Conservation (phyloP, 2,888 invertebrate species). For the Hermaeophaga mercurialis region DNA sequence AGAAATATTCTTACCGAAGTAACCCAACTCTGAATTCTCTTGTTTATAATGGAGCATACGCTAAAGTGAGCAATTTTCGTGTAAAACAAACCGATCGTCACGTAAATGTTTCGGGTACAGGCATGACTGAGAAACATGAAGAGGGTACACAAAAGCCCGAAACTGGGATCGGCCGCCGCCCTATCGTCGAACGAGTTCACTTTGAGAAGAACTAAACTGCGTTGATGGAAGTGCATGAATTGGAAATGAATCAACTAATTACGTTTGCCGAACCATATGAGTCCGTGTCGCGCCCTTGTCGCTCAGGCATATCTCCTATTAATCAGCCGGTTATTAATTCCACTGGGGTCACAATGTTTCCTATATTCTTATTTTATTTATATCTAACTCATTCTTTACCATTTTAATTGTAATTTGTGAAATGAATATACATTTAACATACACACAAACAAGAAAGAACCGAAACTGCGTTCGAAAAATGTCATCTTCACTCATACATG, state of each 20-base stretch:
- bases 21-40: background rate
- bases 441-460: no score
- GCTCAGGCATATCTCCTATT: slow-evolving; percentile 55
- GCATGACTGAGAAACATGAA: background rate
- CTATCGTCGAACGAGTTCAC: slow-evolving; percentile 22
- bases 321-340: slow-evolving; percentile 33
- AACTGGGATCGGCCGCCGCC: background rate
- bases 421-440: no score
- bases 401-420: no score
- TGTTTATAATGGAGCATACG: slow-evolving; percentile 5
- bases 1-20: slow-evolving; percentile 16
- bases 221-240: slow-evolving; percentile 45
- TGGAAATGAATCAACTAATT: slow-evolving; percentile 52
- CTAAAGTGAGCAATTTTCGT: slow-evolving; percentile 23
- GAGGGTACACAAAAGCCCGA: slow-evolving; percentile 1
- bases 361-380: no score
- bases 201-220: slow-evolving; percentile 39
- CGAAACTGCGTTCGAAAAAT: no score
- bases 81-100: slow-evolving; percentile 14
- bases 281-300: slow-evolving; percentile 55
- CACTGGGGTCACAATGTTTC: no score
- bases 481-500: no score
- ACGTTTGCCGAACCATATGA: slow-evolving; percentile 50
- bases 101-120: background rate
- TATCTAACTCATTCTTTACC: no score